These are phyloP conservation scores for Chelonia mydas DNA, from an alignment of 2,797 vertebrate species.

Conservation along the genomic window DNA sequence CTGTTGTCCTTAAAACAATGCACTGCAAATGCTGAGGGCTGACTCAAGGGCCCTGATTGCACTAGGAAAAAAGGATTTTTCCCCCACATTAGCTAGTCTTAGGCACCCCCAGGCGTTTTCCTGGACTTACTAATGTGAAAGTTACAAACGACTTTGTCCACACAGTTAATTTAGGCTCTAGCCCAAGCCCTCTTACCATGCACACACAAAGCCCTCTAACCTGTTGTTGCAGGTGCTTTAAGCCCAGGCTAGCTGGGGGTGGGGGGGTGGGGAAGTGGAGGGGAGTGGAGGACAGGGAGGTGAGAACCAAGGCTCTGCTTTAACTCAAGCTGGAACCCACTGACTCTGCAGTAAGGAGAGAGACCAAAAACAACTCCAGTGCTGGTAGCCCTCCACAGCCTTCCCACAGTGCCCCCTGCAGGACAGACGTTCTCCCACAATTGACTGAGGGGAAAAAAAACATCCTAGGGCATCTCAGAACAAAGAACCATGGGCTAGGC, in stretches of 20 bases:
- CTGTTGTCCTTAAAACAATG: neutral
- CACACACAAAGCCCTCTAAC: neutral
- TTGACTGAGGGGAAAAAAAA: neutral
- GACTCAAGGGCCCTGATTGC: neutral
- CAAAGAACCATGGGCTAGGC: neutral
- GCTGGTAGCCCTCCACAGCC: neutral
- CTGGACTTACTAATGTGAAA: neutral
- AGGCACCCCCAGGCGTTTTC: neutral
- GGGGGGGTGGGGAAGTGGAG: accelerated
- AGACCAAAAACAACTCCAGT: neutral
- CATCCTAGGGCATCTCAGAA: neutral
- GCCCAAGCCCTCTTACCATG: too few species aligned
- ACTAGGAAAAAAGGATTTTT: neutral
- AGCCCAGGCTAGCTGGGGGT: neutral
- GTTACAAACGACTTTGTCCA: neutral
- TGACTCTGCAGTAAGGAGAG: neutral
- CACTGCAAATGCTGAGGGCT: neutral
- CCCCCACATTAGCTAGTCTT: too few species aligned
- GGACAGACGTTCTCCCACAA: neutral
- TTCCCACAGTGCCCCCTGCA: neutral
- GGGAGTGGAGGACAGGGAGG: accelerated
- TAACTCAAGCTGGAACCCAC: neutral
- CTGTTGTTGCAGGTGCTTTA: neutral
- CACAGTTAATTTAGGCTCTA: neutral
- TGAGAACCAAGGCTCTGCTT: neutral